These are phyloP conservation scores for Onychostruthus taczanowskii DNA, from an alignment of 2,113 vertebrate genomes.

Conservation along the genomic window DNA sequence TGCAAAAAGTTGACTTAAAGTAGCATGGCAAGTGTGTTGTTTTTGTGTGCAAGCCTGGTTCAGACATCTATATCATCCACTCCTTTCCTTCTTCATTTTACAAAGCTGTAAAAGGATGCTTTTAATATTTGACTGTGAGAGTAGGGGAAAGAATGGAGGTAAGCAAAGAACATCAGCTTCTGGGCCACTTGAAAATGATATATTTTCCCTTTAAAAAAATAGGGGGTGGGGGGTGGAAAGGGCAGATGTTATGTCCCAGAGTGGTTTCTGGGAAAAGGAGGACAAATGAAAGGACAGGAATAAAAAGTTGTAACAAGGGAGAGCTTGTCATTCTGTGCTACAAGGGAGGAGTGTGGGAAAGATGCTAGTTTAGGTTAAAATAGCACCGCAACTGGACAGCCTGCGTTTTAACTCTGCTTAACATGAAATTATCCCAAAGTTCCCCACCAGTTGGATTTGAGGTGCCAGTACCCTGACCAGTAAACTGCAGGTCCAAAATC, in stretches of 20 bases:
- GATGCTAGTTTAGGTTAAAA: constrained; percentile 39
- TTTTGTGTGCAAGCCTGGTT: neutral
- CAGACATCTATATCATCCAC: neutral
- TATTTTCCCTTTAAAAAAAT: neutral
- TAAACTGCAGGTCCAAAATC: neutral
- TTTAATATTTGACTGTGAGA: neutral
- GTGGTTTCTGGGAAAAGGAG: constrained; percentile 10
- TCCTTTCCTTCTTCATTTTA: neutral
- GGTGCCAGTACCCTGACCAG: neutral
- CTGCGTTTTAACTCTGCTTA: neutral
- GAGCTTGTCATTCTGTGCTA: neutral
- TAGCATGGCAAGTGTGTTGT: neutral
- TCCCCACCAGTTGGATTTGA: neutral
- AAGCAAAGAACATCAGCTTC: neutral
- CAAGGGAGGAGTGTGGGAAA: constrained; percentile 48
- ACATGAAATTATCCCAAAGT: constrained; percentile 24
- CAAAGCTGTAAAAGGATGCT: neutral
- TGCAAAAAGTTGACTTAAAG: neutral
- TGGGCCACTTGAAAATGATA: neutral
- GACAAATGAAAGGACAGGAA: constrained; percentile 8
- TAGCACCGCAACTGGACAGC: neutral
- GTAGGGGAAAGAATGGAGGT: neutral
- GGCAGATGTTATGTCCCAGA: neutral
- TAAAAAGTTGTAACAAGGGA: neutral
- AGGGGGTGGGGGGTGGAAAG: accelerated